Evolutionary conservation across 1,140 invertebrate species (phyloP), one percentile per base, ranked within the genome.

Genomic region (Drosophila kikkawai): DNA sequence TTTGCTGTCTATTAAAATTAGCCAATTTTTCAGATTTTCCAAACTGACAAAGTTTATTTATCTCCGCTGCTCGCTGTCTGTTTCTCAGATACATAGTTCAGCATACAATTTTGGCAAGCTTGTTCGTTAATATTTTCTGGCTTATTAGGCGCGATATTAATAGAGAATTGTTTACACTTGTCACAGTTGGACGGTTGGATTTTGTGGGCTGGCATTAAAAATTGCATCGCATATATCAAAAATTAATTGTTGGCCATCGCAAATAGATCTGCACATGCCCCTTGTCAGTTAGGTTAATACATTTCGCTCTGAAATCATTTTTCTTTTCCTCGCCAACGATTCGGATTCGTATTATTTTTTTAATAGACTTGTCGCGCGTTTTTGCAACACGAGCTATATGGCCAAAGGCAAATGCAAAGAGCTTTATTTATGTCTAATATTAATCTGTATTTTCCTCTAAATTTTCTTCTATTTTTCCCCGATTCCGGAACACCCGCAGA

Each of bases 401-500:
- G 34, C 17, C 34, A 34, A 36, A 81, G 51, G 51, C 37, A 81
- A 81, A 58, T 75, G 70, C 77, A 80, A n/a, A 76, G 26, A 57
- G 80, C 68, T 15, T 81, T 71, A 73, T 73, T 67, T 78, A 55
- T 47, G 71, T 73, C 69, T 50, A 60, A 68, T 60, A 77, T 77
- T 76, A 44, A 47, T 61, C 59, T 67, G 69, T 75, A 61, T 79
- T 63, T 75, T 26, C 36, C 64, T 82, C 39, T 47, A 68, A 0
- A 15, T 39, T 39, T 55, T 39, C 34, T 55, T 55, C 34, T 63
- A 37, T 48, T 65, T 63, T 57, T 56, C 41, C 53, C 37, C 66
- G 29, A 39, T 61, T 56, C 34, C 45, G 64, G 56, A 67, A 63
- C 17, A 66, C 32, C 37, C 45, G 37, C 63, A 98, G 97, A 97